Percentiles rank a stretch among this genome's conserved stretches.
Evolutionary conservation across 92 coral and sea anemone species (phyloP).

Genomic region (Phenganax subtilis): DNA sequence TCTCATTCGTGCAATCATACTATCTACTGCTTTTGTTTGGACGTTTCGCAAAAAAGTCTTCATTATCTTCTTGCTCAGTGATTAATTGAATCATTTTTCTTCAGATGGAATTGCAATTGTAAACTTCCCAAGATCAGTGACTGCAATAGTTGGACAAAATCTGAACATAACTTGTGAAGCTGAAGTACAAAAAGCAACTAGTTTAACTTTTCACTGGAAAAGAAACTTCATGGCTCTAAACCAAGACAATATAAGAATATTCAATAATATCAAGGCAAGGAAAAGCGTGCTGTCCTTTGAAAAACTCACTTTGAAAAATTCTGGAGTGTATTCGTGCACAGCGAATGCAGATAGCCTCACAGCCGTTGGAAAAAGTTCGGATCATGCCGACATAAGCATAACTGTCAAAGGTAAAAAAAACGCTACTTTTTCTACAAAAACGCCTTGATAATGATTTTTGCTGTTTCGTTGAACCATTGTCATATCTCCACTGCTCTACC

Average conservation of each 20-base stretch:
- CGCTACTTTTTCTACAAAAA: background rate
- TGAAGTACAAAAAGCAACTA: background rate
- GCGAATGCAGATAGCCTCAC: slow-evolving; percentile 15
- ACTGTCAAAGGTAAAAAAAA: slow-evolving; percentile 20
- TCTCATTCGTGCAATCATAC: too few species aligned
- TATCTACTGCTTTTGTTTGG: background rate
- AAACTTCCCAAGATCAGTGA: background rate
- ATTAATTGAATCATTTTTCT: background rate
- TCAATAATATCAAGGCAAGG: background rate
- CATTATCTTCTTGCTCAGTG: background rate
- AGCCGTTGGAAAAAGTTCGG: slow-evolving; percentile 1
- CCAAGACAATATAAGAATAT: background rate
- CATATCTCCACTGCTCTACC: too few species aligned
- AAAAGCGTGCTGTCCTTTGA: slow-evolving; percentile 14
- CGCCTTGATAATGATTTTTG: background rate
- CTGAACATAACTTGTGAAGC: slow-evolving; percentile 15
- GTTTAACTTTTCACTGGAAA: slow-evolving; percentile 14
- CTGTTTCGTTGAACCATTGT: too few species aligned
- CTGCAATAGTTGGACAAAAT: slow-evolving; percentile 20
- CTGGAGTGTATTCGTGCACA: slow-evolving; percentile 12
- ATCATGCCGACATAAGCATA: background rate
- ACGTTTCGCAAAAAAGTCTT: background rate
- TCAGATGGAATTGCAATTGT: slow-evolving; percentile 16
- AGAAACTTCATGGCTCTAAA: background rate
- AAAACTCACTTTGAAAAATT: slow-evolving; percentile 7